Percentiles rank a stretch among this genome's conserved stretches.
phyloP scores from a whole-genome alignment of 2,113 vertebrate genomes.

The Xenus cinereus region DNA sequence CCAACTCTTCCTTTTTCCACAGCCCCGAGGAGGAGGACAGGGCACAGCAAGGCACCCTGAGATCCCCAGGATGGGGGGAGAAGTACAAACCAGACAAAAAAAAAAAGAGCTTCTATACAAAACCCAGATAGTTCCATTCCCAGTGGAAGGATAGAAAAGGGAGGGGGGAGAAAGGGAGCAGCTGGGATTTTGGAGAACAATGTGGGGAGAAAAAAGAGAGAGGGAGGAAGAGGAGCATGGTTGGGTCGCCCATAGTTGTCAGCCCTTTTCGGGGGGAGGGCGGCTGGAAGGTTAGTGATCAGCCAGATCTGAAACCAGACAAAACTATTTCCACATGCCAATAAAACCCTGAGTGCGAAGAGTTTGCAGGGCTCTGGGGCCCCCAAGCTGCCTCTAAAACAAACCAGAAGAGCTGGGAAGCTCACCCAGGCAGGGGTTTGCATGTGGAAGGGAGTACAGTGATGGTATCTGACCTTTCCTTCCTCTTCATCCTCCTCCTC shows the following conservation, averaged over 20 bases:
- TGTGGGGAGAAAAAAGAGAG: not conserved
- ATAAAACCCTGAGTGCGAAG: not conserved
- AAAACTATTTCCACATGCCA: constrained; percentile 44
- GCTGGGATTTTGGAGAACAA: not conserved
- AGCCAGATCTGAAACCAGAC: constrained; percentile 45
- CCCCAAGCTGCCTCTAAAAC: not conserved
- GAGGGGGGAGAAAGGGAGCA: not conserved
- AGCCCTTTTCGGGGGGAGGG: not conserved
- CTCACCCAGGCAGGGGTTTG: not conserved
- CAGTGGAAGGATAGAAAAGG: not conserved
- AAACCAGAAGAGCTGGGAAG: constrained; percentile 18
- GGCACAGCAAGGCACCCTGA: not conserved
- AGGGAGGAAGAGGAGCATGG: not conserved
- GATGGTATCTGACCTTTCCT: not conserved
- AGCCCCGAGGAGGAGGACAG: not conserved
- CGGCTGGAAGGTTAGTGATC: not conserved
- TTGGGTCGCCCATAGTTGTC: not conserved
- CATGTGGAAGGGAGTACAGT: fast-evolving
- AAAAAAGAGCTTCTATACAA: not conserved
- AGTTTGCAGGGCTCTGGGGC: not conserved
- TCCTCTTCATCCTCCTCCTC: not conserved
- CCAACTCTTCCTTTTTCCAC: not conserved
- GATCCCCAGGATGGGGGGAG: no score
- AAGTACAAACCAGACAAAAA: not conserved
- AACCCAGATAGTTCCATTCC: not conserved